Conservation (phyloP, 2,888 invertebrate species). For the Tupiocoris notatus region DNA sequence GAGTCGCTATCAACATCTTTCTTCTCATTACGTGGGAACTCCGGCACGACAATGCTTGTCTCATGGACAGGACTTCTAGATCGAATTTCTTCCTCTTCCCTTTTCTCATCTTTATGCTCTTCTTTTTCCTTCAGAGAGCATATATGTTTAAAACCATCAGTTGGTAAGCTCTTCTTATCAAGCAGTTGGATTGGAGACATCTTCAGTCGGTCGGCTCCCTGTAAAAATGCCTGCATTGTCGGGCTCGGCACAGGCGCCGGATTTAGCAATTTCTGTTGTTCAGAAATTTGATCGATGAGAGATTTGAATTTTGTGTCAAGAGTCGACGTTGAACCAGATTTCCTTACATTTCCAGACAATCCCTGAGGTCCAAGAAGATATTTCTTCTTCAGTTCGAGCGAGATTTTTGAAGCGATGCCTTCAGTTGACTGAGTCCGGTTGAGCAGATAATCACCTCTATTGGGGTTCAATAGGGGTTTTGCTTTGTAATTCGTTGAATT, state of each 20-base stretch:
- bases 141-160: slow-evolving; percentile 51
- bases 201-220: slow-evolving; percentile 55
- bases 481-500: slow-evolving; percentile 47
- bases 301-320: slow-evolving; percentile 81
- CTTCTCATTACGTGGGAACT: slow-evolving; percentile 58
- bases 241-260: slow-evolving; percentile 70
- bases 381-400: slow-evolving; percentile 79
- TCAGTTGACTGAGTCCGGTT: slow-evolving; percentile 83
- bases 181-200: slow-evolving; percentile 48
- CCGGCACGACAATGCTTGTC: slow-evolving; percentile 65
- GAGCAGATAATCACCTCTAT: slow-evolving; percentile 71
- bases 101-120: slow-evolving; percentile 41
- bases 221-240: slow-evolving; percentile 68
- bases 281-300: slow-evolving; percentile 80
- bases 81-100: slow-evolving; percentile 52
- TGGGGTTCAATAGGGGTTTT: slow-evolving; percentile 59
- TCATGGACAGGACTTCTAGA: slow-evolving; percentile 65
- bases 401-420: slow-evolving; percentile 82
- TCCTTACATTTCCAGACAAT: slow-evolving; percentile 67
- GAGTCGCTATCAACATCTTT: slow-evolving; percentile 51
- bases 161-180: slow-evolving; percentile 48
- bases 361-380: slow-evolving; percentile 74
- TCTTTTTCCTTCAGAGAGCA: slow-evolving; percentile 50
- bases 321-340: slow-evolving; percentile 79
- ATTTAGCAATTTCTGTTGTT: slow-evolving; percentile 81